phyloP scores from a whole-genome alignment of 2,888 invertebrate genomes.

The Salticus scenicus region DNA sequence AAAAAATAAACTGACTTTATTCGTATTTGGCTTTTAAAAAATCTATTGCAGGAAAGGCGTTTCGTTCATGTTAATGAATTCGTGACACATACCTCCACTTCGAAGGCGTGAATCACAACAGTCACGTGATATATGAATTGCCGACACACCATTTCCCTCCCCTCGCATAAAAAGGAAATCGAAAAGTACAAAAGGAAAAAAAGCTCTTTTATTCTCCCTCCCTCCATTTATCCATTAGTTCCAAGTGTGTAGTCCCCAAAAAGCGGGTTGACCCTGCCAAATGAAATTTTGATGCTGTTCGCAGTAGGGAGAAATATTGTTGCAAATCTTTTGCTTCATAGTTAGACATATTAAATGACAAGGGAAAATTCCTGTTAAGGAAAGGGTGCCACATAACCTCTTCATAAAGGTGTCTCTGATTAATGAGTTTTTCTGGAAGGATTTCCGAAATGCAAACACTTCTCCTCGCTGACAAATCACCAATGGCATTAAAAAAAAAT shows the following conservation, averaged over 20 bases:
- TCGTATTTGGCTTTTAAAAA: not conserved
- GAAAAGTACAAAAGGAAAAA: slow-evolving; percentile 30
- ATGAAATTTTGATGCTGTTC: slow-evolving; percentile 59
- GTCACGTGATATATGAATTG: slow-evolving; percentile 59
- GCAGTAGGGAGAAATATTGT: slow-evolving; percentile 26
- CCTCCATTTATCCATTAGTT: slow-evolving; percentile 50
- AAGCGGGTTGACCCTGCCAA: slow-evolving; percentile 26
- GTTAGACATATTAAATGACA: slow-evolving; percentile 47
- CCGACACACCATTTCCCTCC: slow-evolving; percentile 42
- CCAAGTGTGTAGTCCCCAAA: slow-evolving; percentile 20
- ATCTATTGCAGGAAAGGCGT: slow-evolving; percentile 57
- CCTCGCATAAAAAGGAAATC: slow-evolving; percentile 23
- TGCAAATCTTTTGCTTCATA: slow-evolving; percentile 42
- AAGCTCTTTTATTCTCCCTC: slow-evolving; percentile 25
- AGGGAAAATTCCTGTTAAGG: not conserved
- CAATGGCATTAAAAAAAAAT: too few species aligned
- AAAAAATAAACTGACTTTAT: slow-evolving; percentile 35
- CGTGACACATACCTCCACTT: slow-evolving; percentile 59
- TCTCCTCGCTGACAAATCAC: too few species aligned
- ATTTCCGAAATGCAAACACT: too few species aligned
- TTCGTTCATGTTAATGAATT: slow-evolving; percentile 58
- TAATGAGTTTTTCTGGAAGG: too few species aligned
- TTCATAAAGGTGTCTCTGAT: too few species aligned
- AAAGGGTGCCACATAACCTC: not conserved
- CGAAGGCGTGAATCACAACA: slow-evolving; percentile 58